phyloP scores from a whole-genome alignment of 2,888 invertebrate genomes.

The Malthinus seriepunctatus region DNA sequence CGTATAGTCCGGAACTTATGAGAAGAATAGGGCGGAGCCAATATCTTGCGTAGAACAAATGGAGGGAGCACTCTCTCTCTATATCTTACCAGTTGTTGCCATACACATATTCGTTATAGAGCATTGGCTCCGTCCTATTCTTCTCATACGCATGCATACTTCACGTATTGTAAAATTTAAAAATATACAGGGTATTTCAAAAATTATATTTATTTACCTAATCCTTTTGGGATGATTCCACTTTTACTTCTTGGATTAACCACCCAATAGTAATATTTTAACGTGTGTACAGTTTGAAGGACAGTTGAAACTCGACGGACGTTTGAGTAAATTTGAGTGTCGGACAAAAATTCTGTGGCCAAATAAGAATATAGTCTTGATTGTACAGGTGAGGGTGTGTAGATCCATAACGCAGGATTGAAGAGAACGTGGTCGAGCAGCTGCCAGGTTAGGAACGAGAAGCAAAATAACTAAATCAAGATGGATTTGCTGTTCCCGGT shows the following conservation, averaged over 20 bases:
- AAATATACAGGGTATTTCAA: neutral
- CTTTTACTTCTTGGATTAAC: conserved; percentile 94
- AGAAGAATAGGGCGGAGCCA: too few species aligned
- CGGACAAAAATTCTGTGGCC: conserved; percentile 97
- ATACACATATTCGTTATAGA: too few species aligned
- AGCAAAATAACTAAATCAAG: conserved; percentile 85
- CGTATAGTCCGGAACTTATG: too few species aligned
- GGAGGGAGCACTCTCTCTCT: too few species aligned
- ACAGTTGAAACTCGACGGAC: conserved; percentile 96
- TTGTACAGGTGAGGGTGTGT: conserved; percentile 95
- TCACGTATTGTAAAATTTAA: too few species aligned
- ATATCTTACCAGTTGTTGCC: too few species aligned
- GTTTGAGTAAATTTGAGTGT: conserved; percentile 96
- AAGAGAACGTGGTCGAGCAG: conserved; percentile 98
- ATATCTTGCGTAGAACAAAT: too few species aligned
- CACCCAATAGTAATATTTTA: conserved; percentile 99
- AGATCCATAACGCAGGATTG: conserved; percentile 99
- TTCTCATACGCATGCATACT: too few species aligned
- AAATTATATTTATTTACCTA: conserved; percentile 67
- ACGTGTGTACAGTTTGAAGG: conserved; percentile 95
- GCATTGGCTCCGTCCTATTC: too few species aligned
- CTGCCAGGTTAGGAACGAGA: conserved; percentile 92
- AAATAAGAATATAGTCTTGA: conserved; percentile 95
- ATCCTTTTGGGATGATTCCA: conserved; percentile 92
- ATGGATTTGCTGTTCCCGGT: conserved; percentile 61